phyloP scores from a whole-genome alignment of 1,140 invertebrate species.

The Cherax quadricarinatus region DNA sequence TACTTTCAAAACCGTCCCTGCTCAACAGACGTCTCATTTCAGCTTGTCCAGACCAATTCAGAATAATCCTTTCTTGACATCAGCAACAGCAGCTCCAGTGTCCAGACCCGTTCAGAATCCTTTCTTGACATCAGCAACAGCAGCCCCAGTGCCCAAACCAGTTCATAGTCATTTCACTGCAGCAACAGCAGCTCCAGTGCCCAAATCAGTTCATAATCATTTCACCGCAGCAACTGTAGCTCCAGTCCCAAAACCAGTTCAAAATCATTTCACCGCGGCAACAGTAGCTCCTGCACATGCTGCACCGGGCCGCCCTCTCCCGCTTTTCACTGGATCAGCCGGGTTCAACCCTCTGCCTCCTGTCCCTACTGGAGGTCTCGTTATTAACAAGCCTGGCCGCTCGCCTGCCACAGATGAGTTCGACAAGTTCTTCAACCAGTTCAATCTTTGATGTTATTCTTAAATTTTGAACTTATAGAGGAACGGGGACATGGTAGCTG shows the following conservation, averaged over 20 bases:
- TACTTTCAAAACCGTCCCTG: slow-evolving; percentile 72
- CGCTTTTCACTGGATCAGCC: not conserved
- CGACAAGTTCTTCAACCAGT: slow-evolving; percentile 61
- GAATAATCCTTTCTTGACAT: slow-evolving; percentile 10
- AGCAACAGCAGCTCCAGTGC: not conserved
- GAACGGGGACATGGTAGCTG: not conserved
- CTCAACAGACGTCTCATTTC: not conserved
- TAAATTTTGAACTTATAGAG: not conserved
- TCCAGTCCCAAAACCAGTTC: not conserved
- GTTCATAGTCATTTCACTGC: not conserved
- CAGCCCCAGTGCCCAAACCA: not conserved
- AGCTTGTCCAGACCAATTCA: not conserved
- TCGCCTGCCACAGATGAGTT: slow-evolving; percentile 41
- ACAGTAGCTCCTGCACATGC: not conserved
- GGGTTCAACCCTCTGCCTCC: slow-evolving; percentile 37
- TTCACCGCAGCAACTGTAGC: not conserved
- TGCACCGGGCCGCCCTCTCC: not conserved
- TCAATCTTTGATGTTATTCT: slow-evolving; percentile 35
- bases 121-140: slow-evolving; percentile 15
- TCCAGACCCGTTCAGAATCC: not conserved
- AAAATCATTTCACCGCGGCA: slow-evolving; percentile 12
- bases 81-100: not conserved
- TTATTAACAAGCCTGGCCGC: slow-evolving; percentile 39
- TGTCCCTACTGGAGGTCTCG: slow-evolving; percentile 51
- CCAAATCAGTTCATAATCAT: not conserved